phyloP scores from a whole-genome alignment of 2,113 vertebrate genomes.

The Coturnix japonica region DNA sequence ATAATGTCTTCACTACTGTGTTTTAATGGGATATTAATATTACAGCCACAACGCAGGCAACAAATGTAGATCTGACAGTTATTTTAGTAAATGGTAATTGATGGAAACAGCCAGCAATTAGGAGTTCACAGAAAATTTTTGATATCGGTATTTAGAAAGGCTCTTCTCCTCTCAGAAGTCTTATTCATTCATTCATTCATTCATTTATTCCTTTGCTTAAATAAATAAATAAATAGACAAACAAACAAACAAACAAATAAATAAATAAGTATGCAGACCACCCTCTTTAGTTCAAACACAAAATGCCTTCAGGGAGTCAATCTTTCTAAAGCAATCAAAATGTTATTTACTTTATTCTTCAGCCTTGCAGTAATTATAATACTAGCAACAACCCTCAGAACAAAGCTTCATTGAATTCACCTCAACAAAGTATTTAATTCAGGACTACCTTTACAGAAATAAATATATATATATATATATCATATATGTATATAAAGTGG shows the following conservation, averaged over 20 bases:
- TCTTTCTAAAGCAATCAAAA: not conserved
- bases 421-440: not conserved
- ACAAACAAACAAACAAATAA: too few relatives aligned
- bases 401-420: not conserved
- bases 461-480: too few relatives aligned
- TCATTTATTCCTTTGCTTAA: too few relatives aligned
- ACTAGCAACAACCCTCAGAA: not conserved
- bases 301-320: not conserved
- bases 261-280: rapidly evolving
- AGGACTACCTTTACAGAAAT: not conserved
- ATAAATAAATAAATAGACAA: too few relatives aligned
- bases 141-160: not conserved
- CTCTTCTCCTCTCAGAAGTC: not conserved
- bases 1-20: not conserved
- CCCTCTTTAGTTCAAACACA: not conserved
- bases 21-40: not conserved
- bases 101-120: not conserved
- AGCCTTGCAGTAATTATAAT: not conserved
- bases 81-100: not conserved
- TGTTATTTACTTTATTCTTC: not conserved
- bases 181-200: not conserved
- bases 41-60: rapidly evolving
- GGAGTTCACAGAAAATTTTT: not conserved
- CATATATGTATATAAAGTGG: too few relatives aligned
- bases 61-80: not conserved